Evolutionary conservation across 2,113 vertebrate genomes (phyloP), one percentile per base, ranked within the genome.

Genomic region (Picathartes gymnocephalus): DNA sequence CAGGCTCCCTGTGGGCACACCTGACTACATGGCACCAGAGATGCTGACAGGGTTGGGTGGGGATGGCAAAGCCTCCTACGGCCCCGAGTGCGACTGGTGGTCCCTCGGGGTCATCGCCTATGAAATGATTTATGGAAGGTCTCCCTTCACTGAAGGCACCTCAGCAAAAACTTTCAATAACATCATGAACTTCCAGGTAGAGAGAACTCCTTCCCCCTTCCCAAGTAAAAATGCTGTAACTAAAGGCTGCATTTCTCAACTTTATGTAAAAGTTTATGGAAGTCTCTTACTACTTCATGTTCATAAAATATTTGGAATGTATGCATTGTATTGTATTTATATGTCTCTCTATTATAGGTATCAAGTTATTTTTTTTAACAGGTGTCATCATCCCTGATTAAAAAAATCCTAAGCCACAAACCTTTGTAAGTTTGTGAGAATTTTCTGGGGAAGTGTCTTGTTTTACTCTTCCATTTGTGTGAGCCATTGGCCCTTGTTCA

Each of bases 21-120:
- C 98, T 74, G 99, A 99, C 95, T 99, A 99, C 93, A 98, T 99
- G 95, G 99, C 99, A 39, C 99, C 99, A 6, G 99, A 99, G 96
- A 98, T 99, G 81, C 68, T 99, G 68, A 97, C 94, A 0, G 97
- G 98, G 3, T 64, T 98, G 95, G 98, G 95, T 4, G 98, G 98
- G 18, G 98, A 98, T 10, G 97, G 98, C 50, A 98, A 97, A 71
- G 96, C 93, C 70, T 92, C 96, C 57, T 99, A 98, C 0, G 98
- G 99, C 35, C 92, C 97, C 0, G 98, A 99, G 54, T 99, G 99
- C 65, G 99, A 99, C 96, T 99, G 99, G 99, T 99, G 99, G 99
- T 99, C 99, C 4, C 96, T 99, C 3, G 99, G 99, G 12, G 97
- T 99, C 65, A 98, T 99, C 10, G 99, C 99, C 1, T 99, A 99